Conservation (phyloP, 1,140 invertebrate genomes). For the Macrotrachela quadricornifera region DNA sequence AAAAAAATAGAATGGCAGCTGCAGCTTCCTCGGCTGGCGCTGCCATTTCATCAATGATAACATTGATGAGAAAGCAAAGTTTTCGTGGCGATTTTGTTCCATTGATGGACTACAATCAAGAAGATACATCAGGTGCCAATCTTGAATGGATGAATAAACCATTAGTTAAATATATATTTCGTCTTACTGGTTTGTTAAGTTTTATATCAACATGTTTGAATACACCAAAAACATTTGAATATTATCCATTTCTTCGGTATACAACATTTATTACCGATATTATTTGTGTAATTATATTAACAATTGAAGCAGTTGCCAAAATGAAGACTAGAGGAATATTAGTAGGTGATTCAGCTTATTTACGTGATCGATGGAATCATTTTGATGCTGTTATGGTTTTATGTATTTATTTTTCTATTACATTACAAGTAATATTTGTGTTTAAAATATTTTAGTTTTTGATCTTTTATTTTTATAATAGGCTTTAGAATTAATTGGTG, state of each 20-base stretch:
- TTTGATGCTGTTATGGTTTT: slow-evolving; percentile 95
- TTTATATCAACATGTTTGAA: slow-evolving; percentile 8
- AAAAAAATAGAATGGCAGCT: no score
- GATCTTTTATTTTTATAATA: no score
- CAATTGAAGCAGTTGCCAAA: slow-evolving; percentile 5
- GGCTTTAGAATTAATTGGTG: no score
- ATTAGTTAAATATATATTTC: background rate
- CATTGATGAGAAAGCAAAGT: no score
- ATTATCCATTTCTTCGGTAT: slow-evolving; percentile 2
- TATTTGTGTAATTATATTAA: slow-evolving; percentile 4
- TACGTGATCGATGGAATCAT: slow-evolving; percentile 93
- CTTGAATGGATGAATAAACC: slow-evolving; percentile 8
- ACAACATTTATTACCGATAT: slow-evolving; percentile 3
- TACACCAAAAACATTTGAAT: slow-evolving; percentile 8
- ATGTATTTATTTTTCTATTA: slow-evolving; percentile 80
- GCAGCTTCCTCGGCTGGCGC: no score
- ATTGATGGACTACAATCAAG: no score
- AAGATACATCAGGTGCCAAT: background rate
- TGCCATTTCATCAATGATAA: no score
- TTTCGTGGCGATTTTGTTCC: no score
- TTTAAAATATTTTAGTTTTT: no score
- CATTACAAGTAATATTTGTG: slow-evolving; percentile 50
- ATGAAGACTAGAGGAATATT: slow-evolving; percentile 8
- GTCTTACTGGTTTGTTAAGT: slow-evolving; percentile 1
- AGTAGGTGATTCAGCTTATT: slow-evolving; percentile 52